Conservation (phyloP, 2,888 invertebrate genomes). For the Sphaerophoria taeniata region DNA sequence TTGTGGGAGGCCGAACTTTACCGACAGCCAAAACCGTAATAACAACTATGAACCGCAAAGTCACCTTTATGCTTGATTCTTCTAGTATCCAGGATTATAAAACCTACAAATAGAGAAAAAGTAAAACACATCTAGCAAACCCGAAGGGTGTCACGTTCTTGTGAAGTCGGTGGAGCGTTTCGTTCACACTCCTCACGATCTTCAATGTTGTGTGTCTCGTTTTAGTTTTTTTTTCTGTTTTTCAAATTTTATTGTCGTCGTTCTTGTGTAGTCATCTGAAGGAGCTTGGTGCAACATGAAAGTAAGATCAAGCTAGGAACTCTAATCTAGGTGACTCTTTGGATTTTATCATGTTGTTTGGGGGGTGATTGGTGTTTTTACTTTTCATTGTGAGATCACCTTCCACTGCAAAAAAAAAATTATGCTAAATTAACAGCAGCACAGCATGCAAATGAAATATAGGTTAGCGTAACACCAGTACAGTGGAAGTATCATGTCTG, state of each 20-base stretch:
- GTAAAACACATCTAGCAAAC: slow-evolving; percentile 36
- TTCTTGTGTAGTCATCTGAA: slow-evolving; percentile 45
- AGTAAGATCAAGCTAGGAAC: slow-evolving; percentile 53
- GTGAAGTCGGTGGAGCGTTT: slow-evolving; percentile 51
- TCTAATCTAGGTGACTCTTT: slow-evolving; percentile 47
- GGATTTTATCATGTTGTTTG: slow-evolving; percentile 39
- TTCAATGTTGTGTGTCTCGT: slow-evolving; percentile 50
- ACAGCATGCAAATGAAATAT: slow-evolving; percentile 5
- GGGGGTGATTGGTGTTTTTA: slow-evolving; percentile 61
- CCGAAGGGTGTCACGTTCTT: slow-evolving; percentile 73
- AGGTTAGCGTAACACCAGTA: slow-evolving; percentile 71
- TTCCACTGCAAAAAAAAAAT: slow-evolving; percentile 1
- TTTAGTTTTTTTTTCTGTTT: not conserved
- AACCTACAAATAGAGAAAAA: not conserved
- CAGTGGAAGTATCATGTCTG: slow-evolving; percentile 49
- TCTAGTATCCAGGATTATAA: slow-evolving; percentile 24
- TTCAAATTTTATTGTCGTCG: slow-evolving; percentile 25
- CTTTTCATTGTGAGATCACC: slow-evolving; percentile 60
- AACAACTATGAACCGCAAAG: slow-evolving; percentile 55
- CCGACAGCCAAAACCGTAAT: slow-evolving; percentile 41
- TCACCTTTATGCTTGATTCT: slow-evolving; percentile 46
- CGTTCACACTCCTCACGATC: slow-evolving; percentile 70
- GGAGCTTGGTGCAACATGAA: slow-evolving; percentile 56
- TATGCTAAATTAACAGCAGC: slow-evolving; percentile 57
- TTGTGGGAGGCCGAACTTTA: slow-evolving; percentile 64